Evolutionary conservation across 2,888 invertebrate genomes (phyloP).

Genomic region (Melangyna quadrimaculata): DNA sequence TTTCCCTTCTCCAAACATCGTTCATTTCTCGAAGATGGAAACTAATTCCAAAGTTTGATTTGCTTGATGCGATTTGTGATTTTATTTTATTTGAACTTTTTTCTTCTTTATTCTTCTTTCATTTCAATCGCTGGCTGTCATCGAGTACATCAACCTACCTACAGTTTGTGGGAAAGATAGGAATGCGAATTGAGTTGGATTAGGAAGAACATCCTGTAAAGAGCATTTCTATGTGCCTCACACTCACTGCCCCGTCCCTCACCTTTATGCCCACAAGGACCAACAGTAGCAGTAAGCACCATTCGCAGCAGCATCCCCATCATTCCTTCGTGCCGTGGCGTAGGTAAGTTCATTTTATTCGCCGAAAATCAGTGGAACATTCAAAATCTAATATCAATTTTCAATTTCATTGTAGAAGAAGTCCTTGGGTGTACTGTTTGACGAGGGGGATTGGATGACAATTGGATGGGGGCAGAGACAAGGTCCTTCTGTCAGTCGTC

Average conservation of each 20-base stretch:
- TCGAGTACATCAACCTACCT: neutral
- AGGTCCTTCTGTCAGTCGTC: constrained; percentile 62
- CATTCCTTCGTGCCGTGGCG: neutral
- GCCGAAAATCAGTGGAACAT: constrained; percentile 60
- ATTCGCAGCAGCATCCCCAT: neutral
- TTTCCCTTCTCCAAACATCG: neutral
- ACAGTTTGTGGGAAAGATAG: neutral
- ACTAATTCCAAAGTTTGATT: constrained; percentile 72
- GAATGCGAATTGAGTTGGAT: constrained; percentile 9
- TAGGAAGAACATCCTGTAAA: neutral
- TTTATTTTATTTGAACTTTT: constrained; percentile 45
- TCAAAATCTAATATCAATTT: constrained; percentile 69
- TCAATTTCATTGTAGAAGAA: constrained; percentile 56
- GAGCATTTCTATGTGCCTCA: neutral
- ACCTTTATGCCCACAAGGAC: constrained; percentile 9
- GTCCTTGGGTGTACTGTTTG: neutral
- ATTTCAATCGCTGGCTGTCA: constrained; percentile 30
- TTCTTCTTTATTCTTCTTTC: neutral
- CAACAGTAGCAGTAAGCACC: neutral
- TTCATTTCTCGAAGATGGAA: constrained; percentile 34
- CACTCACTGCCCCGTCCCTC: neutral
- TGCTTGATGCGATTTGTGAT: constrained; percentile 70
- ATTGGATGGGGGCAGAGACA: neutral
- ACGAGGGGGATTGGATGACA: neutral
- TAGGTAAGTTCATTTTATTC: constrained; percentile 50